Evolutionary conservation across 2,113 vertebrate species (phyloP).

Genomic region (Alectura lathami): DNA sequence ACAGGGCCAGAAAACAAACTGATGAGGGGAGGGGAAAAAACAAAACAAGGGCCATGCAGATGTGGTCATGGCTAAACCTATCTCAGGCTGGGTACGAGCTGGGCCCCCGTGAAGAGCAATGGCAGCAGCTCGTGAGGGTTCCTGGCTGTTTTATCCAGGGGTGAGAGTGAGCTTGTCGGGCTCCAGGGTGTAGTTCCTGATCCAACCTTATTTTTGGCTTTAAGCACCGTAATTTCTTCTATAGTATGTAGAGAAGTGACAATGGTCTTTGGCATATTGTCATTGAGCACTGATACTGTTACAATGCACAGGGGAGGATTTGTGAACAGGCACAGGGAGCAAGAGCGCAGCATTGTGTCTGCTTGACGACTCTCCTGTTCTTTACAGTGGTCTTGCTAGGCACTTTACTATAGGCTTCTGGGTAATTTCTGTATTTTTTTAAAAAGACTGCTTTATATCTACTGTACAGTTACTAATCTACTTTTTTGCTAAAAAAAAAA

Average conservation of each 20-base stretch:
- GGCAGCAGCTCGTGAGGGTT: background rate
- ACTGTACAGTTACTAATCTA: slow-evolving; percentile 56
- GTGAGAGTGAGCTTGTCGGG: background rate
- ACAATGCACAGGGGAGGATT: background rate
- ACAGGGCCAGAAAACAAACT: background rate
- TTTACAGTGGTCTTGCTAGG: slow-evolving; percentile 45
- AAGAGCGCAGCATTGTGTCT: background rate
- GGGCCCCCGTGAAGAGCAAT: background rate
- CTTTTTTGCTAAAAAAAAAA: slow-evolving; percentile 40
- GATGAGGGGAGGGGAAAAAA: background rate
- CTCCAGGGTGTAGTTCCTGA: background rate
- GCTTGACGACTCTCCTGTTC: slow-evolving; percentile 9
- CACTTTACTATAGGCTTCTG: slow-evolving; percentile 58
- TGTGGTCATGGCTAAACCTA: accelerated
- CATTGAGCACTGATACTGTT: background rate
- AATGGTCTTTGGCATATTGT: background rate
- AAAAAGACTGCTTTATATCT: slow-evolving; percentile 55
- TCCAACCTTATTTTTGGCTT: background rate
- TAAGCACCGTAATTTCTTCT: background rate
- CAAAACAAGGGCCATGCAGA: background rate
- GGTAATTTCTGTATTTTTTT: slow-evolving; percentile 45
- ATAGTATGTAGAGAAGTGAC: background rate
- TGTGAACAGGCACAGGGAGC: background rate
- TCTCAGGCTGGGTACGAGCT: background rate
- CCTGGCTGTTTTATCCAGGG: background rate